These are phyloP conservation scores for Epinephelus malabaricus DNA, from an alignment of 2,797 vertebrate genomes.

Conservation along the genomic window DNA sequence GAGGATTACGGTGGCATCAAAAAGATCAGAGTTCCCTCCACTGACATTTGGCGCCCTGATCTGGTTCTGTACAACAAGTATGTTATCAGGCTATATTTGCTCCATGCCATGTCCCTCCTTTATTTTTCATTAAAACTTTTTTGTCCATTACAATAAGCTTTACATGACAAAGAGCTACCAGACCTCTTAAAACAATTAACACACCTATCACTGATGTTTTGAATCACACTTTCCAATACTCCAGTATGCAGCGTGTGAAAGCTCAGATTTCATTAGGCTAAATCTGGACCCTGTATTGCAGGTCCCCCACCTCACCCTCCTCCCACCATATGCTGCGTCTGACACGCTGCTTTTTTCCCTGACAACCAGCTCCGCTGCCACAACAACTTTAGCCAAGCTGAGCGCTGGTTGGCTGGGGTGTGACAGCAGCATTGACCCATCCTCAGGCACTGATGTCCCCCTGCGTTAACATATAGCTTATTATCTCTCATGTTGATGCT, in stretches of 20 bases:
- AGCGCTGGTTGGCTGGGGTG: conserved; percentile 62
- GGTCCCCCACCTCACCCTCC: not conserved
- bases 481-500: conserved; percentile 44
- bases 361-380: conserved; percentile 71
- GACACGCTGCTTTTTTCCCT: conserved; percentile 70
- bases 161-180: conserved; percentile 5
- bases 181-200: conserved; percentile 44
- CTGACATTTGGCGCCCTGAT: conserved; percentile 93
- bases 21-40: conserved; percentile 92
- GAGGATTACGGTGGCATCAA: conserved; percentile 92
- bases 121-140: not conserved
- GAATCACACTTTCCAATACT: conserved; percentile 45
- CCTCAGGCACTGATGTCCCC: conserved; percentile 67
- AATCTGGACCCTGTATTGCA: conserved; percentile 70
- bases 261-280: conserved; percentile 80
- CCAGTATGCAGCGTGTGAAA: conserved; percentile 47
- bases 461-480: conserved; percentile 64
- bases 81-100: conserved; percentile 43
- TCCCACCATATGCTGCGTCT: conserved; percentile 74
- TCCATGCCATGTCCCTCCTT: conserved; percentile 4
- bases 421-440: conserved; percentile 32
- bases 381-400: conserved; percentile 59
- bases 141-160: conserved; percentile 27
- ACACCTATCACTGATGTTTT: conserved; percentile 51
- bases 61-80: conserved; percentile 98